Base-by-base conservation (phyloP, 2,797 vertebrate genomes). In the Babyrousa celebensis region DNA sequence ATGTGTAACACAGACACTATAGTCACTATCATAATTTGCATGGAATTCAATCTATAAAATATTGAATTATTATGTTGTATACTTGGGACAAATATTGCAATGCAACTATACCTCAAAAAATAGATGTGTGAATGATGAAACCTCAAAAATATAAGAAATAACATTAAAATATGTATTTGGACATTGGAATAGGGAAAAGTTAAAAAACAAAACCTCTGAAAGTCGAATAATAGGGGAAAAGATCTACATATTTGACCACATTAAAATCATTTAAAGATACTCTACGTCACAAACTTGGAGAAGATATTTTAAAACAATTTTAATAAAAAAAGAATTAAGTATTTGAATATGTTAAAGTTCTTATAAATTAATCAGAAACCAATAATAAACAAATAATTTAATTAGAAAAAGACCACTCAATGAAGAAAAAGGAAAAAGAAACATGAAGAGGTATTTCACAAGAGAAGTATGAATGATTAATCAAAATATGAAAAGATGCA, bases 401-500 rank as follows among this genome's bases (percentile, higher is more conserved):
- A 54, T 77, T 68, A 68, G 56, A 43, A 67, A 70, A 79, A 18
- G 21, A 23, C 3, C 20, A 77, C 11, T 43, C 48, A 27, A 14
- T 36, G 11, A 36, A n/a, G 58, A 77, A 23, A 65, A 52, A 65
- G 54, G 29, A 56, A 63, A 62, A 52, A 54, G 23, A 32, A 89
- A 36, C 62, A 77, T 0, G 5, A 72, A 74, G 25, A 48, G 32
- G 15, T 36, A 85, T 68, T 65, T 68, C 27, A 58, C 5, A 56
- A 43, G 32, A n/a, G 32, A 77, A 16, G 14, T 75, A 56, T 40
- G 27, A 75, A 25, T 16, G 36, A 54, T 67, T 32, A 77, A 43
- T 85, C 48, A 85, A 85, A 77, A 77, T 43, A 93, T 48, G 18
- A 40, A 62, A 62, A 93, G 56, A 93, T 54, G 29, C 11, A 54